A percentile compares a stretch with the other conserved stretches of the same genome.
Evolutionary conservation across 1,140 invertebrate species (phyloP).

Genomic region (Myzus persicae): DNA sequence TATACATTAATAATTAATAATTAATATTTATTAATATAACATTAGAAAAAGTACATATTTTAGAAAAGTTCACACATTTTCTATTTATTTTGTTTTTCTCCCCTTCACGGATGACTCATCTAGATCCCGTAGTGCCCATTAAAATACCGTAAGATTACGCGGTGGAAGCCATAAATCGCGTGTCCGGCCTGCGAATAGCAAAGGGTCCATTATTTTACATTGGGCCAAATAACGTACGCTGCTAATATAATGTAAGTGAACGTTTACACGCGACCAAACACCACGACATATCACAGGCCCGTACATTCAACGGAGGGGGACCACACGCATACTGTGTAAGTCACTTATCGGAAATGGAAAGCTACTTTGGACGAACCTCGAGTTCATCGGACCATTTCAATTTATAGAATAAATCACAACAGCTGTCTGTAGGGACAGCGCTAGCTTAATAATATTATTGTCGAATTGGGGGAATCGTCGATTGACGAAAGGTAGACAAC

Average conservation of each 20-base stretch:
- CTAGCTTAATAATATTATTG: background rate
- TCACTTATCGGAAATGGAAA: constrained; percentile 37
- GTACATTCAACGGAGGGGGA: background rate
- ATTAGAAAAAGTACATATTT: background rate
- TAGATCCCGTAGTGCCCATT: background rate
- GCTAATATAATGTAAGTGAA: background rate
- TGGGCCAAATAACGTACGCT: background rate
- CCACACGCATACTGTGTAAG: background rate
- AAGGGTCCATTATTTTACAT: constrained; percentile 20
- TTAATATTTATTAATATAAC: background rate
- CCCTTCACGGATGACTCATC: background rate
- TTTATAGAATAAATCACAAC: constrained; percentile 39
- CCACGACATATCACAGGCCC: background rate
- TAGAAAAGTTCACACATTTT: background rate
- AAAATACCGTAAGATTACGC: constrained; percentile 40
- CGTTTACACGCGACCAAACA: constrained; percentile 32
- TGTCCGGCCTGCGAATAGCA: background rate
- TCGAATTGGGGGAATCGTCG: background rate
- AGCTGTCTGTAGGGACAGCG: background rate
- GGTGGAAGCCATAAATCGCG: constrained; percentile 28
- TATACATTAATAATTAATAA: background rate
- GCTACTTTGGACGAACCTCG: background rate
- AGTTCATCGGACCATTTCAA: background rate
- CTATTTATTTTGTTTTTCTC: background rate
- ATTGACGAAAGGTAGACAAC: background rate